A percentile compares a stretch with the other conserved stretches of the same genome.
Evolutionary conservation across 37 sponge, comb jelly and placozoan species (phyloP).

Genomic region (Spongia lamella): DNA sequence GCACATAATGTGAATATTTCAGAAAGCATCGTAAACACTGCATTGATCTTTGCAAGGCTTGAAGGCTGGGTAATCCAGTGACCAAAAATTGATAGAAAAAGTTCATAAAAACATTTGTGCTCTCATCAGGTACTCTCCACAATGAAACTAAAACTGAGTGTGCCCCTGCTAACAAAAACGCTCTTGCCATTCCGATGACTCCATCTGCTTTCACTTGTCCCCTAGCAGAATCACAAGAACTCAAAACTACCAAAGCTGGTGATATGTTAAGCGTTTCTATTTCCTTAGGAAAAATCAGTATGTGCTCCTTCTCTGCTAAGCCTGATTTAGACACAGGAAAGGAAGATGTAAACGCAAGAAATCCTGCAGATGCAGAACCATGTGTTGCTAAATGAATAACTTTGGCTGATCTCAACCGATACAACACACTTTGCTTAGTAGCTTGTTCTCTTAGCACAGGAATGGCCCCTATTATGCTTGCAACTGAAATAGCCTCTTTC

Average conservation of each 20-base stretch:
- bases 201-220: conserved; percentile 78
- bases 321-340: background rate
- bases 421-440: conserved; percentile 50
- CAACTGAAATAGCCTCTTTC: conserved; percentile 56
- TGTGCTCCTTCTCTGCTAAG: conserved; percentile 18
- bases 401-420: conserved; percentile 43
- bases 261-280: conserved; percentile 58
- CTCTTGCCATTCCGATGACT: conserved; percentile 73
- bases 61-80: conserved; percentile 46
- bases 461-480: conserved; percentile 47
- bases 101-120: conserved; percentile 73
- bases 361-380: conserved; percentile 58
- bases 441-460: conserved; percentile 64
- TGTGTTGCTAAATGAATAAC: conserved; percentile 78
- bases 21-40: conserved; percentile 66
- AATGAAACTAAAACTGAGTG: conserved; percentile 74
- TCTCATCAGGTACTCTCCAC: conserved; percentile 81
- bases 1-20: conserved; percentile 60
- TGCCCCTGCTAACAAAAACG: conserved; percentile 84
- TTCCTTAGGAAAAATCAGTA: conserved; percentile 65
- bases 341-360: conserved; percentile 51
- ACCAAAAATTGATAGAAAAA: conserved; percentile 80
- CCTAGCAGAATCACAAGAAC: conserved; percentile 68
- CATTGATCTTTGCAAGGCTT: conserved; percentile 73
- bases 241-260: conserved; percentile 76